Evolutionary conservation across 1,140 invertebrate species (phyloP), one percentile per base, ranked within the genome.

Genomic region (Hestina assimilis): DNA sequence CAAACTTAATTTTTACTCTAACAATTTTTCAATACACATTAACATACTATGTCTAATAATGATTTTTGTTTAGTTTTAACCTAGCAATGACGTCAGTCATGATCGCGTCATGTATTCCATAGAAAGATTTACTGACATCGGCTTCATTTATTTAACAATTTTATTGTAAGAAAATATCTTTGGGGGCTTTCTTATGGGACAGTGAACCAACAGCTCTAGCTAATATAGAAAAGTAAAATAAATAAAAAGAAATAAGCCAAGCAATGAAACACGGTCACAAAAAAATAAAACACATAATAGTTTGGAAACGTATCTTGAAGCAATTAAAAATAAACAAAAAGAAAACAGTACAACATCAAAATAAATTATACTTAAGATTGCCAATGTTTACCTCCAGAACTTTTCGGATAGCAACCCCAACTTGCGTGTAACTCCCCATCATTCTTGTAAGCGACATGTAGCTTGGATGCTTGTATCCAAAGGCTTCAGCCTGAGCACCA

Each of bases 361-460:
- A 31, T 33, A 63, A 54, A 54, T 48, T 43, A 45, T 47, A 69
- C 48, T 56, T 54, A 53, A 38, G 52, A 38, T 62, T 60, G 52
- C 29, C 42, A 42, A 31, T 20, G 56, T 62, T 86, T 83, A 87
- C 84, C 82, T 87, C 80, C 31, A 85, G 84, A 53, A 85, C 66
- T 74, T 84, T 83, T 41, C 75, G 63, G 56, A 96, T 90, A 8
- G 95, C 94, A 53, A 91, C 90, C 3, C 93, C 94, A 1, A 95
- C 91, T 70, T 94, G 92, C 43, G 89, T 91, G 83, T 96, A 95
- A 29, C 94, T 94, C 0, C 96, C 95, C 90, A 96, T 96, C 87
- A 98, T 93, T 26, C 96, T 90, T 0, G 96, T 98, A 7, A 98
- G 87, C 0, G 95, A 93, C 0, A 92, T 92, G 80, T 94, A 98